Evolutionary conservation across 2,797 vertebrate genomes (phyloP).

Genomic region (Phataginus tricuspis): DNA sequence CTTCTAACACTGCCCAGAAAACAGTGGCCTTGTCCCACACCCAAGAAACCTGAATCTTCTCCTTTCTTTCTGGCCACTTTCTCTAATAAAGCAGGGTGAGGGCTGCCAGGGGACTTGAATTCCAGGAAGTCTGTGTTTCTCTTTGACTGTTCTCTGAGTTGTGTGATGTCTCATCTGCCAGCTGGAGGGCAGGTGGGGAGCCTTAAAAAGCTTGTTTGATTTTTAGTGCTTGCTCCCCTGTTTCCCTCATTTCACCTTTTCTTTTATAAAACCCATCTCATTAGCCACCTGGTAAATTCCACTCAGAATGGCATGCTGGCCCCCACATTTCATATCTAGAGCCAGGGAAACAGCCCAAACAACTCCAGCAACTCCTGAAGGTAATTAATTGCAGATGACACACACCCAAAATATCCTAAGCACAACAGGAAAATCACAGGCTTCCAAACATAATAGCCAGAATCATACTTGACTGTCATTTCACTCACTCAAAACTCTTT

Average conservation of each 20-base stretch:
- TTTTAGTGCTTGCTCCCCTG: neutral
- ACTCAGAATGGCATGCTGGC: neutral
- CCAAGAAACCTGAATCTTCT: neutral
- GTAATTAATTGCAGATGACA: constrained; percentile 56
- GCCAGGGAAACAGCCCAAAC: constrained; percentile 53
- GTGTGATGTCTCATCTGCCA: neutral
- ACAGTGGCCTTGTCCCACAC: neutral
- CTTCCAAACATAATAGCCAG: neutral
- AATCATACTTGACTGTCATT: neutral
- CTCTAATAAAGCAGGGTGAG: neutral
- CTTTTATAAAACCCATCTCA: constrained; percentile 54
- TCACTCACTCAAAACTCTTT: constrained; percentile 7
- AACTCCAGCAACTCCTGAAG: neutral
- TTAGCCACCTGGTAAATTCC: constrained; percentile 58
- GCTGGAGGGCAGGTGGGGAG: neutral
- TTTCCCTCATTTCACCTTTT: neutral
- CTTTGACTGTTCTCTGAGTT: neutral
- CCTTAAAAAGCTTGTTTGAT: neutral
- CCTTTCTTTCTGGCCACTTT: neutral
- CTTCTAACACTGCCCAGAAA: neutral
- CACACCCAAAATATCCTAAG: constrained; percentile 18
- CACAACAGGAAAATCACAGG: neutral
- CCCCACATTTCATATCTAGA: constrained; percentile 10
- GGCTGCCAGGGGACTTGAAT: neutral
- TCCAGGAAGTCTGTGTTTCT: neutral